Percentiles rank a stretch among this genome's conserved stretches.
These are phyloP conservation scores for Romanogobio albipinnatus DNA, from an alignment of 2,113 vertebrate genomes.

Conservation along the genomic window DNA sequence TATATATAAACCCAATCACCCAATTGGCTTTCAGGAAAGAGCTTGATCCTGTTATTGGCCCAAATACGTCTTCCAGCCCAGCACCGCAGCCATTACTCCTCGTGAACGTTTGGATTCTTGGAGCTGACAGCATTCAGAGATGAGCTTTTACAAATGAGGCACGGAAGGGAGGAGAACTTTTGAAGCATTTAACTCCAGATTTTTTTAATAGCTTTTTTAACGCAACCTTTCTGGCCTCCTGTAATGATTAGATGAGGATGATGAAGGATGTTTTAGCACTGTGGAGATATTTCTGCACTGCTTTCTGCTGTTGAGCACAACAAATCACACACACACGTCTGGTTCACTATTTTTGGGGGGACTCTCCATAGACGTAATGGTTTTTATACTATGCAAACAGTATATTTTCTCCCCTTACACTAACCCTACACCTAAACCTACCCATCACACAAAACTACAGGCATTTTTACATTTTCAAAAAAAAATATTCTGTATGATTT, in stretches of 20 bases:
- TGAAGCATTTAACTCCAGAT: slow-evolving; percentile 46
- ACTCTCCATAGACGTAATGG: too few relatives aligned
- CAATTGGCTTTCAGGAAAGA: slow-evolving; percentile 15
- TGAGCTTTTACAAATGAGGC: slow-evolving; percentile 48
- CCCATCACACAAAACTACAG: too few relatives aligned
- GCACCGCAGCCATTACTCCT: slow-evolving; percentile 33
- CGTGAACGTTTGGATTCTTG: slow-evolving; percentile 42
- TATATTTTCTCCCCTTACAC: too few relatives aligned
- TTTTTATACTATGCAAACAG: too few relatives aligned
- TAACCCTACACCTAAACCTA: too few relatives aligned
- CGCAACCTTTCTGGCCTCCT: slow-evolving; percentile 37
- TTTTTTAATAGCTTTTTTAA: slow-evolving; percentile 47
- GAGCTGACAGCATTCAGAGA: slow-evolving; percentile 23
- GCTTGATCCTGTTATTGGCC: slow-evolving; percentile 38
- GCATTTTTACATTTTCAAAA: too few relatives aligned
- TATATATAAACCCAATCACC: slow-evolving; percentile 10
- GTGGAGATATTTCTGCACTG: slow-evolving; percentile 17
- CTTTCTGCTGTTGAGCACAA: not conserved
- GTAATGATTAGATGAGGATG: slow-evolving; percentile 48
- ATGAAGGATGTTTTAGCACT: slow-evolving; percentile 49
- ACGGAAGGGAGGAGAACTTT: slow-evolving; percentile 51
- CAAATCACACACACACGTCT: not conserved
- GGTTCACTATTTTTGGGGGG: too few relatives aligned
- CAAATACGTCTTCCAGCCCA: slow-evolving; percentile 20
- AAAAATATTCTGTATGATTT: too few relatives aligned